Conservation (phyloP, 2,113 vertebrate genomes). For the Gallinago media region DNA sequence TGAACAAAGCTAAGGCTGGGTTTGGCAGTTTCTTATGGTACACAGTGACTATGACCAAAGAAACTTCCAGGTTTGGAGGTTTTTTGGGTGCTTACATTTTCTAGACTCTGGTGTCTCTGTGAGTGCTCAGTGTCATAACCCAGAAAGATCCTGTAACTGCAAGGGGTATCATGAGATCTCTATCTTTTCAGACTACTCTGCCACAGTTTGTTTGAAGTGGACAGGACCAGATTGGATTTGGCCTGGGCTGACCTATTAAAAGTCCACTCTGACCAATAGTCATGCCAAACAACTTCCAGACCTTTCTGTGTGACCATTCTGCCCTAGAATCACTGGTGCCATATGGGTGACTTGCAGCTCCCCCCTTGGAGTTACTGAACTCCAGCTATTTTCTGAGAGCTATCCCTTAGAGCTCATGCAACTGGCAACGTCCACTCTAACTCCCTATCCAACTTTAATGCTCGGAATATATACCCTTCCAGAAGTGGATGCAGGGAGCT, state of each 20-base stretch:
- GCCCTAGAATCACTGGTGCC: neutral
- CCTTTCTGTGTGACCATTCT: fast-evolving
- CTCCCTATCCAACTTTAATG: neutral
- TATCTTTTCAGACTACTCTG: neutral
- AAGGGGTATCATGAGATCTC: neutral
- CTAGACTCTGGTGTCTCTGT: neutral
- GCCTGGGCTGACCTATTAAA: neutral
- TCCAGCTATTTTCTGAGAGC: neutral
- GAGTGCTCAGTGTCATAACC: neutral
- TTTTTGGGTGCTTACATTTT: neutral
- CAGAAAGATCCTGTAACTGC: neutral
- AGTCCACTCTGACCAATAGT: neutral
- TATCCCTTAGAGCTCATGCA: neutral
- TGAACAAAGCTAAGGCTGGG: neutral
- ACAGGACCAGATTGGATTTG: neutral
- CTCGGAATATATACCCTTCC: neutral
- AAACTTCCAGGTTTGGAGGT: neutral
- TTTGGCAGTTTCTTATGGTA: neutral
- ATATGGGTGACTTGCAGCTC: fast-evolving
- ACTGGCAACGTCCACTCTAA: neutral
- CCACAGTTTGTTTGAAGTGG: neutral
- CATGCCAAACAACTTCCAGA: neutral
- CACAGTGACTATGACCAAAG: neutral
- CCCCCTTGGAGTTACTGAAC: neutral
- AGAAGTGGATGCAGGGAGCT: neutral